Evolutionary conservation across 2,888 invertebrate genomes (phyloP), one percentile per base, ranked within the genome.

Genomic region (Heliconius charithonia): DNA sequence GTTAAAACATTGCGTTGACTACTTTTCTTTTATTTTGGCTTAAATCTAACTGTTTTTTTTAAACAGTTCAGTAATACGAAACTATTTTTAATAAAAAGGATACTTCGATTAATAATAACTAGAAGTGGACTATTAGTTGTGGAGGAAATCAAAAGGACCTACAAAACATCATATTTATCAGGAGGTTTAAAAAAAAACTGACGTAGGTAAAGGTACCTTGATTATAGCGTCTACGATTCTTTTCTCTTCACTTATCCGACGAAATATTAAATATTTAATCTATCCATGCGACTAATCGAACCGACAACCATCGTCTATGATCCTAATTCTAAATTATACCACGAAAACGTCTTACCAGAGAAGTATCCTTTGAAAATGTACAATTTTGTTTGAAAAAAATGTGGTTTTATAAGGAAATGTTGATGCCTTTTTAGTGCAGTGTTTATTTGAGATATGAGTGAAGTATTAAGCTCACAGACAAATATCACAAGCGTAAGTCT

Each of bases 371-470:
- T 69, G 69, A 41, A 69, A 41, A 13, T 25, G 41, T 41, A 69
- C 41, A 69, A 41, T 16, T 69, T 69, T 41, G 25, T 41, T 69
- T 69, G 25, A 69, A 41, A 67, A 69, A 29, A 45, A 25, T 9
- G 12, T 25, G 9, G 25, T 16, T 45, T 67, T 69, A 69, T 69
- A 25, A 69, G 45, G 41, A 69, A 69, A 69, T 41, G 41, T 41
- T 41, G 69, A n/a, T 67, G 37, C 41, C 7, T 25, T 69, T 69
- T 69, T 41, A 45, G 69, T 45, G 25, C 69, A 41, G 69, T 41
- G 69, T 69, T 69, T 69, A 69, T 69, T 69, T 45, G 69, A 27
- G 41, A 69, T 41, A 69, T 9, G 69, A 69, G 25, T 41, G n/a
- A n/a, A 41, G 69, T 13, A 25, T 69, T 67, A 45, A 69, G 6